These are phyloP conservation scores for Ammodytes dubius DNA, from an alignment of 2,113 vertebrate genomes.

Conservation along the genomic window DNA sequence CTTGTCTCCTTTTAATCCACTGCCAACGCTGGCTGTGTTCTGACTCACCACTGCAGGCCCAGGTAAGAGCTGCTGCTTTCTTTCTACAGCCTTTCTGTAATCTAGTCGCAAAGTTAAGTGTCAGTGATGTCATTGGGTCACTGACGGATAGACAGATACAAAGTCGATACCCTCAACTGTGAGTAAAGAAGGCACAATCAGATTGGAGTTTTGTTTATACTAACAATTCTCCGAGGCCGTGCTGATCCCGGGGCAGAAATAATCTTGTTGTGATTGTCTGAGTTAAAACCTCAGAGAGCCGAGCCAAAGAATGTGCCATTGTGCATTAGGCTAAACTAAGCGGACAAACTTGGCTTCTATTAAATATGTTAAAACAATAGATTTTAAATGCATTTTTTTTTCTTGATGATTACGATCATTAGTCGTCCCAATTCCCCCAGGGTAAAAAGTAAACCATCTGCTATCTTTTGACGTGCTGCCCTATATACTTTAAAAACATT, in stretches of 20 bases:
- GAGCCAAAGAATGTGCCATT: conserved; percentile 36
- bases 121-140: conserved; percentile 49
- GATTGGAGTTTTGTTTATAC: conserved; percentile 36
- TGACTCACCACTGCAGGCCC: conserved; percentile 79
- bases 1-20: conserved; percentile 62
- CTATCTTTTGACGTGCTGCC: neutral
- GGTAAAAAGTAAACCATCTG: neutral
- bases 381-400: neutral
- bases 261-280: conserved; percentile 40
- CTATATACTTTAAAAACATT: neutral
- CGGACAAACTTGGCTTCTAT: conserved; percentile 30
- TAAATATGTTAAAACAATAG: conserved; percentile 7
- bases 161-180: conserved; percentile 24
- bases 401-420: neutral
- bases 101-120: conserved; percentile 44
- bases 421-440: neutral
- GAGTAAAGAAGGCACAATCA: conserved; percentile 33
- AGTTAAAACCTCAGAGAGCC: conserved; percentile 55
- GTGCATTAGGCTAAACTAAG: conserved; percentile 24
- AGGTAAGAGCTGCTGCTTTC: conserved; percentile 77
- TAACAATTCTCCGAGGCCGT: conserved; percentile 23
- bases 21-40: conserved; percentile 37
- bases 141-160: conserved; percentile 45
- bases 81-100: neutral
- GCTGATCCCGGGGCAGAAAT: conserved; percentile 39